phyloP scores from a whole-genome alignment of 2,797 vertebrate genomes.

The Staurois parvus region DNA sequence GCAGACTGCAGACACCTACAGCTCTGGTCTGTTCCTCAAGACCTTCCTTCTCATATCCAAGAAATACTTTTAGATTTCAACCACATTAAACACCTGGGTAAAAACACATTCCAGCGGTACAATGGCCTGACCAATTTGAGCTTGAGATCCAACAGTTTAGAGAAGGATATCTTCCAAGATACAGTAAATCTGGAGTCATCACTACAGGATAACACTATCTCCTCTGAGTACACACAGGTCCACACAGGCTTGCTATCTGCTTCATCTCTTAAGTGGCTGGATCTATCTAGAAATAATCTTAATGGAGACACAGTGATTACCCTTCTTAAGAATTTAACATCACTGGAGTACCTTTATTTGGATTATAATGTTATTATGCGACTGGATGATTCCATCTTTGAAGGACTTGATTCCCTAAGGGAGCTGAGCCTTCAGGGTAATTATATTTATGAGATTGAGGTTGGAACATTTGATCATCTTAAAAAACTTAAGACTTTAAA shows the following conservation, averaged over 20 bases:
- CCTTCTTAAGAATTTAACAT: constrained; percentile 84
- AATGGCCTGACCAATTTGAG: constrained; percentile 79
- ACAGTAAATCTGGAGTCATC: constrained; percentile 74
- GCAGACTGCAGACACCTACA: constrained; percentile 77
- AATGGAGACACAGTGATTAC: constrained; percentile 80
- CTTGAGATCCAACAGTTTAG: constrained; percentile 78
- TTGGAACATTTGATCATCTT: constrained; percentile 80
- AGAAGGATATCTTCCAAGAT: constrained; percentile 75
- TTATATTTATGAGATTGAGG: constrained; percentile 90
- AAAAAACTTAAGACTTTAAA: constrained; percentile 84
- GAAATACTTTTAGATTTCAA: constrained; percentile 88
- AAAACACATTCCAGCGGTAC: constrained; percentile 78
- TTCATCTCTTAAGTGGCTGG: constrained; percentile 76
- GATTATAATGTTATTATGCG: constrained; percentile 86
- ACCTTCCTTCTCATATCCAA: constrained; percentile 71
- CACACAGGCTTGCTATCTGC: constrained; percentile 79
- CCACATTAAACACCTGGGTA: constrained; percentile 78
- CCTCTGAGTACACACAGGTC: constrained; percentile 74
- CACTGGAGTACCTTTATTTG: constrained; percentile 85
- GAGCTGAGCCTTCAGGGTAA: constrained; percentile 91
- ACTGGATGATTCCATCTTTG: constrained; percentile 83
- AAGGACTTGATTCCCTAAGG: constrained; percentile 79
- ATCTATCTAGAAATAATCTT: constrained; percentile 88
- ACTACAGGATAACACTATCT: constrained; percentile 85
- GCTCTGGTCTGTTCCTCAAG: constrained; percentile 76